Base-by-base conservation (phyloP, 2,888 invertebrate genomes). In the Salticus scenicus region DNA sequence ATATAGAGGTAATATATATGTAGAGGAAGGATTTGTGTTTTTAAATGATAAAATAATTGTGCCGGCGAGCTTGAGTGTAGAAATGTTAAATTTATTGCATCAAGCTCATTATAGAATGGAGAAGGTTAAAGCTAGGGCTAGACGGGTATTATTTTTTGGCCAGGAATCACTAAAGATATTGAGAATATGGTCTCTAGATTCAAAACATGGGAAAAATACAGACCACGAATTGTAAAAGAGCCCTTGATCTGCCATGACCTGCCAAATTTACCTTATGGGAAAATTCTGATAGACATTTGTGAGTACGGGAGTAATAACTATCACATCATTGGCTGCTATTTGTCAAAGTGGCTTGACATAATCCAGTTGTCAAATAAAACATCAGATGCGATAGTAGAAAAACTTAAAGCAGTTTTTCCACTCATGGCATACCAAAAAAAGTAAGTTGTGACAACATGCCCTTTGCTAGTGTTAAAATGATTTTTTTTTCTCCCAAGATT, bases 371-470 rank as follows among this genome's bases (percentile, higher is more conserved):
- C 1, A 27, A 66, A 79, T n/a, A 79, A 79, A 72, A 37, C 33
- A 10, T 27, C 75, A 20, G 31, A 41, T 5, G 66, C 63, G 27
- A 63, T 41, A 75, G 37, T 75, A 47, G 1, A 2, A n/a, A 64
- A 75, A 75, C 24, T 63, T n/a, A 75, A 64, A 69, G 28, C 41
- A 27, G 20, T 67, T 67, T 33, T 67, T 67, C 20, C 64, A 64
- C 5, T 64, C 64, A 64, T 64, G 64, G 64, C 14, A 28, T 64
- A 64, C 67, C 67, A 0, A 67, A 67, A 67, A 1, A 5, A 67
- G 4, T 67, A 14, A 20, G 30, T 17, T 67, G 33, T 67, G 67
- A 31, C n/a, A 67, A 31, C 28, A 63, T 63, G 63, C 14, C 63
- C 10, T 63, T 63, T 63, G 63, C 63, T 1, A 31, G 67, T 67